Evolutionary conservation across 2,797 vertebrate genomes (phyloP).

Genomic region (Pachyuromys duprasi): DNA sequence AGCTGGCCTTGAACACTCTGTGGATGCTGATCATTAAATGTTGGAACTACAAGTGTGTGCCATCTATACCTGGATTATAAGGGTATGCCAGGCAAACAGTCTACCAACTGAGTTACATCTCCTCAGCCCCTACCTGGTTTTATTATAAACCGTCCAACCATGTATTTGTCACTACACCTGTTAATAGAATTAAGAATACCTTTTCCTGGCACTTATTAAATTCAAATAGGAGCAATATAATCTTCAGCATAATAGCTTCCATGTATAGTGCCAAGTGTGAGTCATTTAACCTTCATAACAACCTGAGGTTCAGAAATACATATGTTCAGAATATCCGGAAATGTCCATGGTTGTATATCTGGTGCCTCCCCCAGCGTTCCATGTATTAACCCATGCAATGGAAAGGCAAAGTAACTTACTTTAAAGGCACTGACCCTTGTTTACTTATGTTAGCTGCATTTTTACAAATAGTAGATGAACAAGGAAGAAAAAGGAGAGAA

Average conservation of each 20-base stretch:
- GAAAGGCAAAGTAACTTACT: slow-evolving; percentile 24
- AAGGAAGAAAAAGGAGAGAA: slow-evolving; percentile 26
- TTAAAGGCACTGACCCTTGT: slow-evolving; percentile 26
- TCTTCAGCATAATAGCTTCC: not conserved
- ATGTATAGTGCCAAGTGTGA: not conserved
- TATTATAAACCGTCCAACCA: not conserved
- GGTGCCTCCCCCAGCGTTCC: not conserved
- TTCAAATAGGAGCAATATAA: not conserved
- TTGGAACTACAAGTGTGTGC: not conserved
- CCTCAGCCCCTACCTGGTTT: not conserved
- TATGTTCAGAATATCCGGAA: not conserved
- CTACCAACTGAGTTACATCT: no score
- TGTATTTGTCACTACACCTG: not conserved
- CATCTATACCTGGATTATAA: not conserved
- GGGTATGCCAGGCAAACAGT: not conserved
- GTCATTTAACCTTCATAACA: not conserved
- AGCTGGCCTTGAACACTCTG: no score
- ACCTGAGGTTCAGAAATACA: not conserved
- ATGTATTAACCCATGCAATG: not conserved
- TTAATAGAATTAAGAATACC: slow-evolving; percentile 31
- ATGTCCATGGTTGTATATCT: not conserved
- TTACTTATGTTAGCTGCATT: not conserved
- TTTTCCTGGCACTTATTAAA: slow-evolving; percentile 34
- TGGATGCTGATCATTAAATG: not conserved
- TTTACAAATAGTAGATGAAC: slow-evolving; percentile 2